phyloP scores from a whole-genome alignment of 2,797 vertebrate genomes.

The Typhlichthys subterraneus region DNA sequence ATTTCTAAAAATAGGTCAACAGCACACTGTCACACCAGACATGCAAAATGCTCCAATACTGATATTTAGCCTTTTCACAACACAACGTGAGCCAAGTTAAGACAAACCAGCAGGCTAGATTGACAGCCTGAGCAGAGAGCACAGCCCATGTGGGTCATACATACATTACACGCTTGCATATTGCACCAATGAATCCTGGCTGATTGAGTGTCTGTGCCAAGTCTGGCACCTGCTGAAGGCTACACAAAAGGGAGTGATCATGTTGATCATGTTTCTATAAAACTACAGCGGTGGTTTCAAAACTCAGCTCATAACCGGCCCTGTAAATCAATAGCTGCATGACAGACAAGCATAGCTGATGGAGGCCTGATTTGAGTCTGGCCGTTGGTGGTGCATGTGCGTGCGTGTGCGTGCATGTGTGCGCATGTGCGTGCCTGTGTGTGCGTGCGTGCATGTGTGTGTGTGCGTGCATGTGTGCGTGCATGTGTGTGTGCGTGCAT shows the following conservation, averaged over 20 bases:
- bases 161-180: slow-evolving; percentile 4
- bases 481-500: background rate
- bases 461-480: slow-evolving; percentile 5
- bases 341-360: slow-evolving; percentile 67
- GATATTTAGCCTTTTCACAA: no score
- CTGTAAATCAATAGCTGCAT: slow-evolving; percentile 68
- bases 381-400: background rate
- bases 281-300: slow-evolving; percentile 61
- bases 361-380: slow-evolving; percentile 52
- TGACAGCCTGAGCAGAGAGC: no score
- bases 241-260: slow-evolving; percentile 66
- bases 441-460: slow-evolving; percentile 1
- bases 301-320: slow-evolving; percentile 63
- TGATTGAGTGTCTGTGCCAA: slow-evolving; percentile 68
- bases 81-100: no score
- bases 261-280: slow-evolving; percentile 73
- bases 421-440: background rate
- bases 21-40: no score
- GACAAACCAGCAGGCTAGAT: no score
- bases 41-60: no score
- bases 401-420: background rate
- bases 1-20: no score
- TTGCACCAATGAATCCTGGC: slow-evolving; percentile 51
- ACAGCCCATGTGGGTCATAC: no score
- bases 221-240: slow-evolving; percentile 68